Evolutionary conservation across 2,888 invertebrate genomes (phyloP).

Genomic region (Zygaena filipendulae): DNA sequence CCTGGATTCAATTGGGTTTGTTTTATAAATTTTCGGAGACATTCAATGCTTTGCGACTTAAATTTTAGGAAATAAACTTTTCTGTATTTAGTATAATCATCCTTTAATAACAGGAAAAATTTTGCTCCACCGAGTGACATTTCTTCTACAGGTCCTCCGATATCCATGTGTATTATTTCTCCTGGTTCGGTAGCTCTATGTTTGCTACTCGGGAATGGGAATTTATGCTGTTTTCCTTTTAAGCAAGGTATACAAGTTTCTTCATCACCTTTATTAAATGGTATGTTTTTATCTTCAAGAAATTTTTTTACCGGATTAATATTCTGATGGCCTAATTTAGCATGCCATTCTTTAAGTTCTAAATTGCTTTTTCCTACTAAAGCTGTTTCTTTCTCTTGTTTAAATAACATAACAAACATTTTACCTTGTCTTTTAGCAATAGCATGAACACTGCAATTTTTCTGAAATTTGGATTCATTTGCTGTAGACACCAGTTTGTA

Average conservation of each 20-base stretch:
- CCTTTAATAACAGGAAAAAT: slow-evolving; percentile 7
- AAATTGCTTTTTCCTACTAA: slow-evolving; percentile 3
- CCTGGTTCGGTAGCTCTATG: slow-evolving; percentile 2
- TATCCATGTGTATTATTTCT: slow-evolving; percentile 6
- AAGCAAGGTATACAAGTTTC: too few species aligned
- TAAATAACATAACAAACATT: slow-evolving; percentile 6
- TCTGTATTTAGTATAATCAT: slow-evolving; percentile 3
- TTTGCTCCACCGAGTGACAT: slow-evolving; percentile 3
- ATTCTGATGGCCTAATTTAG: too few species aligned
- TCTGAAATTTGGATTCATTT: too few species aligned
- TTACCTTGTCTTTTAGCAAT: slow-evolving; percentile 5
- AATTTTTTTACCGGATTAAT: slow-evolving; percentile 4
- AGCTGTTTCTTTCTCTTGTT: slow-evolving; percentile 1
- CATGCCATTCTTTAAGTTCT: slow-evolving; percentile 2
- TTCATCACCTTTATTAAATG: too few species aligned
- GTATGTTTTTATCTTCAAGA: slow-evolving; percentile 1
- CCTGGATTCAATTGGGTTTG: slow-evolving; percentile 1
- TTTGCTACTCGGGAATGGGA: too few species aligned
- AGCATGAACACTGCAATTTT: too few species aligned
- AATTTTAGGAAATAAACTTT: slow-evolving; percentile 1
- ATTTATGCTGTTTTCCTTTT: too few species aligned
- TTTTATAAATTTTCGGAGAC: background rate
- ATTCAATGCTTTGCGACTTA: background rate
- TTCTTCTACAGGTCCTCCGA: slow-evolving; percentile 4
- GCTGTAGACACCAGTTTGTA: too few species aligned